Conservation (phyloP, 2,888 invertebrate species). For the Harpalus rufipes region DNA sequence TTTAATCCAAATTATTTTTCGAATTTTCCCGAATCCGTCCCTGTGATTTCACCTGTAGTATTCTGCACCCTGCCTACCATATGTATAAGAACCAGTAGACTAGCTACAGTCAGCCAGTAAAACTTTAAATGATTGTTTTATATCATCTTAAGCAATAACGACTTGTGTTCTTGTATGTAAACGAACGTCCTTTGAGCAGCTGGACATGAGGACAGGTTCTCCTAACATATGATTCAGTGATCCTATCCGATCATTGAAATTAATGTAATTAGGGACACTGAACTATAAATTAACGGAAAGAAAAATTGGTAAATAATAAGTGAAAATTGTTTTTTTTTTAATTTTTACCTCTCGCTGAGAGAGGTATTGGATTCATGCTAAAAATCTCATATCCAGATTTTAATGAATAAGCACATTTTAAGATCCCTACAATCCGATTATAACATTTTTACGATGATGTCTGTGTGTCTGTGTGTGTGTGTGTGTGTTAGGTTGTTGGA, state of each 20-base stretch:
- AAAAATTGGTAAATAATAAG: constrained; percentile 49
- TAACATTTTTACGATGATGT: too few relatives aligned
- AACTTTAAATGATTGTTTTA: neutral
- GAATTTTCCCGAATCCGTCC: neutral
- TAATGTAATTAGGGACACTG: neutral
- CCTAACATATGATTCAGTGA: constrained; percentile 57
- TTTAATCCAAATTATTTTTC: neutral
- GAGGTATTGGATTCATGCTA: too few relatives aligned
- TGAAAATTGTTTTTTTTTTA: too few relatives aligned
- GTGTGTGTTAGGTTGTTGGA: too few relatives aligned
- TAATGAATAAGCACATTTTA: too few relatives aligned
- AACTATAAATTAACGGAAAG: neutral
- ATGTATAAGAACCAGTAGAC: constrained; percentile 60
- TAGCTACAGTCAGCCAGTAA: neutral
- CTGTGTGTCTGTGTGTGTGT: too few relatives aligned
- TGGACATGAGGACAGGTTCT: constrained; percentile 29
- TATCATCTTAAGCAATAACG: neutral
- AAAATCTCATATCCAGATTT: too few relatives aligned
- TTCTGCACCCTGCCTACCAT: constrained; percentile 45
- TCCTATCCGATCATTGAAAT: neutral
- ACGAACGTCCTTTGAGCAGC: constrained; percentile 69
- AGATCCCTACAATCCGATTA: too few relatives aligned
- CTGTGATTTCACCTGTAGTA: constrained; percentile 56
- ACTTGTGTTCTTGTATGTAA: constrained; percentile 66
- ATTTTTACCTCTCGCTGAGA: too few relatives aligned